A percentile compares a stretch with the other conserved stretches of the same genome.
These are phyloP conservation scores for Drosophila nr. perissopoda DNA, from an alignment of 2,888 invertebrate species.

Conservation along the genomic window DNA sequence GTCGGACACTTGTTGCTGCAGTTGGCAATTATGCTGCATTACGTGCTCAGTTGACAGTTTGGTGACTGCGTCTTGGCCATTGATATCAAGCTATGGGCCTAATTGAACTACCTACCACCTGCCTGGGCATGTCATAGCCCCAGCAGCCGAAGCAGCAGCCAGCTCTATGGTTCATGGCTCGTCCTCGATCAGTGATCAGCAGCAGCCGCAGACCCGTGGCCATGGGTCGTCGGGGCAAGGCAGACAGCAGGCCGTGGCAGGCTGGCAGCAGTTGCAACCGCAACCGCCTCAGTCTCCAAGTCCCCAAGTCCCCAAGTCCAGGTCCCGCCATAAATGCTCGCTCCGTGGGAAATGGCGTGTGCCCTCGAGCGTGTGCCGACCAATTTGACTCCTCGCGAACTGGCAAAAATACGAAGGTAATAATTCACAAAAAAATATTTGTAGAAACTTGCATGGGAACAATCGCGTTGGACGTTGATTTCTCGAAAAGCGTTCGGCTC, in stretches of 20 bases:
- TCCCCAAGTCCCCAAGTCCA: constrained; percentile 8
- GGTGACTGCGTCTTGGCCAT: constrained; percentile 46
- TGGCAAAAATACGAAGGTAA: constrained; percentile 86
- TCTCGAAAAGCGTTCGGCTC: constrained; percentile 80
- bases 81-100: constrained; percentile 60
- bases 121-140: constrained; percentile 44
- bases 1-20: constrained; percentile 58
- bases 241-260: constrained; percentile 32
- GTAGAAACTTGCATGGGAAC: constrained; percentile 84
- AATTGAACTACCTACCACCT: constrained; percentile 76
- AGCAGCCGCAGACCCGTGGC: constrained; percentile 29
- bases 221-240: constrained; percentile 57
- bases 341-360: constrained; percentile 87
- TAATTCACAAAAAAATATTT: constrained; percentile 84
- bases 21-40: constrained; percentile 79
- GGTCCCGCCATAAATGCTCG: constrained; percentile 76
- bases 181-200: constrained; percentile 66
- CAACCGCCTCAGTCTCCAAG: constrained; percentile 21
- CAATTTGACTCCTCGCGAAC: constrained; percentile 85
- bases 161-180: constrained; percentile 25
- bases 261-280: constrained; percentile 14
- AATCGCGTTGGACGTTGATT: constrained; percentile 82
- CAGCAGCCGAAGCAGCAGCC: constrained; percentile 14
- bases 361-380: constrained; percentile 88
- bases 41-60: constrained; percentile 74